These are phyloP conservation scores for Cheilosia urbana DNA, from an alignment of 2,888 invertebrate genomes.

Conservation along the genomic window DNA sequence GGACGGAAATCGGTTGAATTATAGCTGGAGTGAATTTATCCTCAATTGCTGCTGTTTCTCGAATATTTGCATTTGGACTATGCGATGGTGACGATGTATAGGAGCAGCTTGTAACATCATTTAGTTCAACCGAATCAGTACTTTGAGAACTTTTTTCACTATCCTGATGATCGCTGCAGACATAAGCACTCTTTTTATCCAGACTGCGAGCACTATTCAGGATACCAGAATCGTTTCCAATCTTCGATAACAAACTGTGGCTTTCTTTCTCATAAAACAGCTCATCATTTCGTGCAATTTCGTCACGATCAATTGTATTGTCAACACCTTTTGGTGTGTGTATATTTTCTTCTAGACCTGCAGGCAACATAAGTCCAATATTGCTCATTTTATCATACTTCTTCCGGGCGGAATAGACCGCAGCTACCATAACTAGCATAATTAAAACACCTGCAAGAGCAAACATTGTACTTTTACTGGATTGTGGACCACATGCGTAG, in stretches of 20 bases:
- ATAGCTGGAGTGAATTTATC: conserved; percentile 55
- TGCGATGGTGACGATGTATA: conserved; percentile 73
- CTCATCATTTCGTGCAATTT: conserved; percentile 76
- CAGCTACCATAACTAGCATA: conserved; percentile 59
- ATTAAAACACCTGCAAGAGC: conserved; percentile 70
- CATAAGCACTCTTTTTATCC: conserved; percentile 62
- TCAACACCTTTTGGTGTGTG: conserved; percentile 74
- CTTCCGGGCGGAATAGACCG: conserved; percentile 75
- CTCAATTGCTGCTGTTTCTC: conserved; percentile 24
- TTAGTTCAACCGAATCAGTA: conserved; percentile 77
- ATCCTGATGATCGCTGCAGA: conserved; percentile 65
- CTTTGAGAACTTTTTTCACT: conserved; percentile 73
- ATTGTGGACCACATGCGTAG: conserved; percentile 75
- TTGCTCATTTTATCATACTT: conserved; percentile 80
- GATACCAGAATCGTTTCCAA: conserved; percentile 67
- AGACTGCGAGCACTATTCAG: conserved; percentile 57
- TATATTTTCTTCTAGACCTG: conserved; percentile 77
- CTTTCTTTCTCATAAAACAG: conserved; percentile 76
- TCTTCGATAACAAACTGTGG: conserved; percentile 73
- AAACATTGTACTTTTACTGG: conserved; percentile 76
- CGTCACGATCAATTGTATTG: conserved; percentile 71
- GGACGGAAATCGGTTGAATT: conserved; percentile 39
- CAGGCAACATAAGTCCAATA: conserved; percentile 79
- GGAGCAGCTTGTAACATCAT: conserved; percentile 76
- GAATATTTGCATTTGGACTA: conserved; percentile 52